Conservation (phyloP, 2,888 invertebrate species). For the Sepiola atlantica region DNA sequence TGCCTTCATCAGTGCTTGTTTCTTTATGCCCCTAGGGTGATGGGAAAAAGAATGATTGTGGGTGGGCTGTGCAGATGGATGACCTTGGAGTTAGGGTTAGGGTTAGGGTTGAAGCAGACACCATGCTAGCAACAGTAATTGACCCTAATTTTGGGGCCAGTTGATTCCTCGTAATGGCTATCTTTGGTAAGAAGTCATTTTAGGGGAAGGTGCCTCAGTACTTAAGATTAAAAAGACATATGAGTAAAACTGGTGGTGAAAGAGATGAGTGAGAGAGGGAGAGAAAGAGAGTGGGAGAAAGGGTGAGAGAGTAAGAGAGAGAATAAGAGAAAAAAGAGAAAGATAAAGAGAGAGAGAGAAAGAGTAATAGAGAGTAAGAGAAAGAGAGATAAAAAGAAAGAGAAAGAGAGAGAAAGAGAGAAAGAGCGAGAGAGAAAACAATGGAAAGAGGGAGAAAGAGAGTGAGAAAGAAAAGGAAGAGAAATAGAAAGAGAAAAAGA, state of each 20-base stretch:
- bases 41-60: not conserved
- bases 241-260: not conserved
- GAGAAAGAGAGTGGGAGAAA: not conserved
- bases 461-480: not conserved
- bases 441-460: too few relatives aligned
- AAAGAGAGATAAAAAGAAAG: not conserved
- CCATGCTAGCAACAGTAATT: not conserved
- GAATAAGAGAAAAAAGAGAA: not conserved
- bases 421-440: not conserved
- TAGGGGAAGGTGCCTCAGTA: not conserved
- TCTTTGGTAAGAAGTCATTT: not conserved
- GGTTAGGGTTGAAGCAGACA: not conserved
- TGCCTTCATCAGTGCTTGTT: not conserved
- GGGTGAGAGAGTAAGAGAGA: not conserved
- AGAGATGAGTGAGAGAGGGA: not conserved
- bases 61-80: not conserved
- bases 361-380: not conserved
- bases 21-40: not conserved
- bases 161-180: not conserved
- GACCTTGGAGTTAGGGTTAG: not conserved
- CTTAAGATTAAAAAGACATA: not conserved
- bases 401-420: not conserved
- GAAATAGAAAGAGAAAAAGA: not conserved
- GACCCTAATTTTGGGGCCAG: not conserved
- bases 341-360: not conserved